Conservation (phyloP, 2,113 vertebrate species). For the Origma solitaria region DNA sequence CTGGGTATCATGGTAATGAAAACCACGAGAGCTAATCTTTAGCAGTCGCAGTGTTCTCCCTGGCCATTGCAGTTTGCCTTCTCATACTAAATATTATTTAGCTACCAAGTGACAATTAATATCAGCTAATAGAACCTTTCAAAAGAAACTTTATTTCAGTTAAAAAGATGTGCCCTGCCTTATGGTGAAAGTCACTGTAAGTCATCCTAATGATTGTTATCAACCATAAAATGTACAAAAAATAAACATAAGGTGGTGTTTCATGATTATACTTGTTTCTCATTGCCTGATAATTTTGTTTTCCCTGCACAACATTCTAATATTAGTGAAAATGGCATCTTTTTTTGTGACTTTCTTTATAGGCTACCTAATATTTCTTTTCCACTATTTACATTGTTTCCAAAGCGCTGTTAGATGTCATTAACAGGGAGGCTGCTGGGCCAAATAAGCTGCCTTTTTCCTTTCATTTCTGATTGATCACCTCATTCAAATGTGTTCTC, state of each 20-base stretch:
- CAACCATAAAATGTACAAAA: background rate
- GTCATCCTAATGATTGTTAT: background rate
- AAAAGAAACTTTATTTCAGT: background rate
- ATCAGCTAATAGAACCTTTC: background rate
- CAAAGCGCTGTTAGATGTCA: background rate
- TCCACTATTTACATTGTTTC: background rate
- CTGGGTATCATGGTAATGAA: background rate
- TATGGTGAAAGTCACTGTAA: background rate
- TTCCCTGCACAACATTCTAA: background rate
- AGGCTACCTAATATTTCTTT: background rate
- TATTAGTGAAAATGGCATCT: background rate
- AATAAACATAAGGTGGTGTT: background rate
- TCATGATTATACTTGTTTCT: background rate
- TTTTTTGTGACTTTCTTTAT: background rate
- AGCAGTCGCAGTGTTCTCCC: background rate
- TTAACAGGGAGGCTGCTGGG: background rate
- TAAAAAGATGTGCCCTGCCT: background rate
- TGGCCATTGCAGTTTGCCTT: background rate
- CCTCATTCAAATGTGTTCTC: background rate
- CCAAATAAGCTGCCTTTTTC: background rate
- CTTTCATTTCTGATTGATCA: background rate
- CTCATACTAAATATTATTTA: background rate
- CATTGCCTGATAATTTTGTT: background rate
- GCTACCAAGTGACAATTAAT: background rate
- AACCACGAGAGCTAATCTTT: background rate